phyloP scores from a whole-genome alignment of 2,888 invertebrate species.

The Herminia tarsipennalis region DNA sequence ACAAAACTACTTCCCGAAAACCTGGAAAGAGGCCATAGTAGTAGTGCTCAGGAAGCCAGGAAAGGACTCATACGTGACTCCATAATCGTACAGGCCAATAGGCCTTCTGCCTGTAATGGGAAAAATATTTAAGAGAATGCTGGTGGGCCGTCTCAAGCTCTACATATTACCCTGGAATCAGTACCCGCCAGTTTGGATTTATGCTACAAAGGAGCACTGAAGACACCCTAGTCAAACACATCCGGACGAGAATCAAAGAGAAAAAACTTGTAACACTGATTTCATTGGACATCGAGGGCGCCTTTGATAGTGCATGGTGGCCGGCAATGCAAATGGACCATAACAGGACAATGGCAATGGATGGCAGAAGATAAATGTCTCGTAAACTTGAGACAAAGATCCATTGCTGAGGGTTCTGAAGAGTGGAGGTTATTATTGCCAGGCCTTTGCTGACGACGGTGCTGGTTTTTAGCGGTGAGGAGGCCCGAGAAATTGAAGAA shows the following conservation, averaged over 20 bases:
- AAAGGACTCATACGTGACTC: background rate
- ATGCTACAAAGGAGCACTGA: no score
- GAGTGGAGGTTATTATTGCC: background rate
- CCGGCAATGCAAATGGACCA: background rate
- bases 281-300: no score
- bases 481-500: conserved; percentile 8
- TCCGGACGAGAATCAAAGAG: no score
- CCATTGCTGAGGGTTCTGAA: background rate
- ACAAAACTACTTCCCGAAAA: background rate
- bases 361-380: background rate
- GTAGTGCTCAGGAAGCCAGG: conserved; percentile 8
- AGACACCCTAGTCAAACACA: no score
- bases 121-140: background rate
- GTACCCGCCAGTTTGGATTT: no score
- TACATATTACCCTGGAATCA: no score
- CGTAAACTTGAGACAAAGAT: background rate
- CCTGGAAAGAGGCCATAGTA: conserved; percentile 8
- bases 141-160: background rate
- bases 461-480: background rate
- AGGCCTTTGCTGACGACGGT: background rate
- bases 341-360: no score
- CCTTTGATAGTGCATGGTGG: background rate
- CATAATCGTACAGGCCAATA: background rate
- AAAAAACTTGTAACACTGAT: no score
- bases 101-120: background rate